phyloP scores from a whole-genome alignment of 2,888 invertebrate genomes.

The Morpho achilles region DNA sequence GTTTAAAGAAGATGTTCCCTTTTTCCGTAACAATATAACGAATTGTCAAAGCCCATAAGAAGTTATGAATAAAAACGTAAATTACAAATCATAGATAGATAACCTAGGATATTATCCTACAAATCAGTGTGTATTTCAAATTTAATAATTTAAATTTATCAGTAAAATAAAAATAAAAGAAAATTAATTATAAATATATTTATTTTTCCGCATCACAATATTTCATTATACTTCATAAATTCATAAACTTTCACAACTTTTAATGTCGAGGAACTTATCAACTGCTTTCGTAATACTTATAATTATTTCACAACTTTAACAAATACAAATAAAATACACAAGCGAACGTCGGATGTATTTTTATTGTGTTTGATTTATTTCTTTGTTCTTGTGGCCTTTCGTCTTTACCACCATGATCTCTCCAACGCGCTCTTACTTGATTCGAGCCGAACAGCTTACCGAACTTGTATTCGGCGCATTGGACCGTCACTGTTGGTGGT shows the following conservation, averaged over 20 bases:
- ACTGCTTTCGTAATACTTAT: constrained; percentile 5
- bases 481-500: constrained; percentile 69
- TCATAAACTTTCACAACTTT: constrained; percentile 14
- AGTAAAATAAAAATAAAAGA: too few relatives aligned
- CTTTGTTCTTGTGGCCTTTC: constrained; percentile 40
- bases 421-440: constrained; percentile 52
- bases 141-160: too few relatives aligned
- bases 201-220: too few relatives aligned
- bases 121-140: too few relatives aligned
- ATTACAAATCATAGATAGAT: too few relatives aligned
- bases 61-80: too few relatives aligned
- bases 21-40: too few relatives aligned
- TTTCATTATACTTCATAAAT: too few relatives aligned
- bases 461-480: constrained; percentile 69
- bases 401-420: constrained; percentile 32
- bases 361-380: constrained; percentile 29
- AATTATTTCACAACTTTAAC: constrained; percentile 21
- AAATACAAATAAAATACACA: constrained; percentile 19
- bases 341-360: constrained; percentile 28
- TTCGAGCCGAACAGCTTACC: constrained; percentile 66
- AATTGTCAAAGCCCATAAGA: too few relatives aligned
- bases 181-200: too few relatives aligned
- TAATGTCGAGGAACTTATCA: constrained; percentile 16
- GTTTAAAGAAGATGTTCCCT: too few relatives aligned
- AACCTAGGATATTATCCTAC: too few relatives aligned